phyloP scores from a whole-genome alignment of 2,113 vertebrate species.

The Trichomycterus rosablanca region DNA sequence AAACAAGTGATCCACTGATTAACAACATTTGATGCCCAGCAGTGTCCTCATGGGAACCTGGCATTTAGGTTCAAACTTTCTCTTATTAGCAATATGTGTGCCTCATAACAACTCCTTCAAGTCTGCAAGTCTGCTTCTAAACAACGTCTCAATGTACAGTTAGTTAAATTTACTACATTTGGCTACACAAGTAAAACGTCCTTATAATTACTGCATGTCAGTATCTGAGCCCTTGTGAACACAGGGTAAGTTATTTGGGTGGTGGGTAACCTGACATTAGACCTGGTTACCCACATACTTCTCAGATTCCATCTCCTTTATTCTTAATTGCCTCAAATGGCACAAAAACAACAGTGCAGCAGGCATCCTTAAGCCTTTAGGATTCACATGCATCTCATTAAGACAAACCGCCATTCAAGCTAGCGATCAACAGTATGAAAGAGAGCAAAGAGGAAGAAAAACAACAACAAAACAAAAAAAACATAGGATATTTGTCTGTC shows the following conservation, averaged over 20 bases:
- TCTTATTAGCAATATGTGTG: not conserved
- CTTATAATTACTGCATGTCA: not conserved
- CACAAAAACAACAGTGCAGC: conserved; percentile 67
- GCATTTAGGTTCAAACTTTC: not conserved
- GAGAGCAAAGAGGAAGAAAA: conserved; percentile 66
- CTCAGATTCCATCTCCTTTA: conserved; percentile 53
- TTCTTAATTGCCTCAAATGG: conserved; percentile 62
- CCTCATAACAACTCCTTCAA: too few species aligned
- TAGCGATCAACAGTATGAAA: conserved; percentile 61
- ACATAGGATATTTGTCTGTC: too few species aligned
- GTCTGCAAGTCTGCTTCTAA: not conserved
- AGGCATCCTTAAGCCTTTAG: conserved; percentile 60
- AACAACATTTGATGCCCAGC: not conserved
- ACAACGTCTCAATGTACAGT: not conserved
- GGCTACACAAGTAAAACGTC: conserved; percentile 1
- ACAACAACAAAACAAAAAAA: too few species aligned
- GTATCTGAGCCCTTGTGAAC: not conserved
- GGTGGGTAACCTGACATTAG: conserved; percentile 52
- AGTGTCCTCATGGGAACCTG: conserved; percentile 4
- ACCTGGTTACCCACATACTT: conserved; percentile 55
- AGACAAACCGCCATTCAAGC: conserved; percentile 62
- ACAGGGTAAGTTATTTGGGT: conserved; percentile 44
- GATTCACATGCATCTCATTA: conserved; percentile 58
- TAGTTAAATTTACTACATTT: conserved; percentile 1
- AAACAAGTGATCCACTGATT: too few species aligned